Conservation (phyloP, 2,888 invertebrate genomes). For the Philopedon plagiatum region DNA sequence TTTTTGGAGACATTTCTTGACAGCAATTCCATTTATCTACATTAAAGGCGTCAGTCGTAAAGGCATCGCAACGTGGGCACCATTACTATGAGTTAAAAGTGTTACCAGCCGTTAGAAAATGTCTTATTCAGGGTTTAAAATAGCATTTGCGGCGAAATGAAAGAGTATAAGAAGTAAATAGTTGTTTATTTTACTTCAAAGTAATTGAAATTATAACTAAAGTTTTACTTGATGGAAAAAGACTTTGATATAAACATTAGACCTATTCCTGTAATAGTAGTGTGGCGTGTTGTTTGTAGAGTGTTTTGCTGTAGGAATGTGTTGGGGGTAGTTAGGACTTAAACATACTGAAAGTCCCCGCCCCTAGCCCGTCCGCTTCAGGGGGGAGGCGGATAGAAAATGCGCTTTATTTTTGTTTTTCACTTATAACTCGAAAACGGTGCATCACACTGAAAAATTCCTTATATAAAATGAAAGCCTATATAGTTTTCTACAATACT, state of each 20-base stretch:
- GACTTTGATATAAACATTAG: slow-evolving; percentile 15
- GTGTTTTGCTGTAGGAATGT: too few species aligned
- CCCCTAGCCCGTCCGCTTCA: too few species aligned
- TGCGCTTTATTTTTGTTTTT: too few species aligned
- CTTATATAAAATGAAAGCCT: too few species aligned
- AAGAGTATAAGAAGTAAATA: slow-evolving; percentile 25
- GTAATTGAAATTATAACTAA: slow-evolving; percentile 1
- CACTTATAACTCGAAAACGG: too few species aligned
- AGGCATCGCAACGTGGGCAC: slow-evolving; percentile 39
- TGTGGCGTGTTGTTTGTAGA: too few species aligned
- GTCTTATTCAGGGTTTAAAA: slow-evolving; percentile 27
- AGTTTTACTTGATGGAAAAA: not conserved
- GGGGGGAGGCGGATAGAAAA: too few species aligned
- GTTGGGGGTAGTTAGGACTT: too few species aligned
- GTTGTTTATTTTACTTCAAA: slow-evolving; percentile 41
- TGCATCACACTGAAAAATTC: too few species aligned
- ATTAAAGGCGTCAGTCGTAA: slow-evolving; percentile 59
- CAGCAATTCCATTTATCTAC: slow-evolving; percentile 62
- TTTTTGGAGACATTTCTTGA: slow-evolving; percentile 51
- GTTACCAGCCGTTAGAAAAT: slow-evolving; percentile 24
- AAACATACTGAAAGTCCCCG: too few species aligned
- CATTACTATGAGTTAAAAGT: slow-evolving; percentile 41
- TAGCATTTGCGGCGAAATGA: slow-evolving; percentile 23
- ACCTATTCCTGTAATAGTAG: not conserved
- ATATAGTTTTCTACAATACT: too few species aligned